A percentile compares a stretch with the other conserved stretches of the same genome.
Conservation (phyloP, 2,888 invertebrate genomes). For the Drosophila kuntzei region DNA sequence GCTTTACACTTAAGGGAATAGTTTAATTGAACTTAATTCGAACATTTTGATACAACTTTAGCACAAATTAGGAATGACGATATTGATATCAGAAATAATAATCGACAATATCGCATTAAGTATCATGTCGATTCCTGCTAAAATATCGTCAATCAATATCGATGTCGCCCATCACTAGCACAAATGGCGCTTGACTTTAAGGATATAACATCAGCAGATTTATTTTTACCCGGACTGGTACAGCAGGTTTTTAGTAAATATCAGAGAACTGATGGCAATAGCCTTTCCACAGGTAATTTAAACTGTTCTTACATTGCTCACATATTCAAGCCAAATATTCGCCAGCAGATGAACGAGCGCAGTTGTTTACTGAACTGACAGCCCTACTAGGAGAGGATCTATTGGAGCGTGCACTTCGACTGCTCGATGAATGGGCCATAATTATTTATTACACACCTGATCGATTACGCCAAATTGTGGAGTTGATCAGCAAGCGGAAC, state of each 20-base stretch:
- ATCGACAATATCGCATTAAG: too few species aligned
- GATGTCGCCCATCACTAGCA: background rate
- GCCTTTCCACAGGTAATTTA: slow-evolving; percentile 23
- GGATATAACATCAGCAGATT: slow-evolving; percentile 9
- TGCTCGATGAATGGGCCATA: slow-evolving; percentile 87
- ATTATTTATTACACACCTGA: slow-evolving; percentile 86
- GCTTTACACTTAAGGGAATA: too few species aligned
- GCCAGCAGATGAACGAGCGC: slow-evolving; percentile 82
- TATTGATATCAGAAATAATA: too few species aligned
- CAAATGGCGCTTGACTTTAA: slow-evolving; percentile 43
- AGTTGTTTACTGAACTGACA: slow-evolving; percentile 87
- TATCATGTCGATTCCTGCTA: too few species aligned
- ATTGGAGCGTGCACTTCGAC: slow-evolving; percentile 88
- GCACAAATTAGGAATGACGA: too few species aligned
- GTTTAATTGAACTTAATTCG: too few species aligned
- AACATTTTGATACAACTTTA: too few species aligned
- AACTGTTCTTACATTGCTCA: background rate
- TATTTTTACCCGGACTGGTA: slow-evolving; percentile 45
- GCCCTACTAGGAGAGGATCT: slow-evolving; percentile 87
- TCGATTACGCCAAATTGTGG: slow-evolving; percentile 26
- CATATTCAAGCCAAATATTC: background rate
- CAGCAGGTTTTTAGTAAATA: slow-evolving; percentile 51
- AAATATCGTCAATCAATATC: too few species aligned
- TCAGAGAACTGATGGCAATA: slow-evolving; percentile 1
- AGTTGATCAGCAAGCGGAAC: slow-evolving; percentile 67